Evolutionary conservation across 1,140 invertebrate genomes (phyloP).

Genomic region (Bicyclus anynana): DNA sequence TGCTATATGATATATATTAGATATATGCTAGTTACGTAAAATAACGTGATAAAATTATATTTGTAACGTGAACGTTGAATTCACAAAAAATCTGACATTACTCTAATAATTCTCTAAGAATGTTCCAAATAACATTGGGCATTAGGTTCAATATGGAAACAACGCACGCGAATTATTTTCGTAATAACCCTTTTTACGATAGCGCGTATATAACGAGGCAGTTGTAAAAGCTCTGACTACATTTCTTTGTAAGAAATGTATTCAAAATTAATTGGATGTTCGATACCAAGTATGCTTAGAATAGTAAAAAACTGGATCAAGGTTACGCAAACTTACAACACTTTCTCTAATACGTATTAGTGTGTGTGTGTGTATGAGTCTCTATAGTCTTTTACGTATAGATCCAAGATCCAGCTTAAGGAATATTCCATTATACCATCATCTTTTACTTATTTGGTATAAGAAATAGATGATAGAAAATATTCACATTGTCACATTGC

Average conservation of each 20-base stretch:
- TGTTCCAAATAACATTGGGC: not conserved
- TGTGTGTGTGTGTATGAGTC: too few species aligned
- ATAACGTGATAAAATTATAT: too few species aligned
- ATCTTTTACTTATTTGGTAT: too few species aligned
- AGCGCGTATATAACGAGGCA: not conserved
- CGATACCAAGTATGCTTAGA: not conserved
- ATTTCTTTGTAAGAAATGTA: not conserved
- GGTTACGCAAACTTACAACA: too few species aligned
- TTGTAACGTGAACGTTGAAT: not conserved
- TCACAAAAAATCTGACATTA: not conserved
- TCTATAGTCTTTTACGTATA: too few species aligned
- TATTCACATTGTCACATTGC: too few species aligned
- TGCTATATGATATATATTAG: too few species aligned
- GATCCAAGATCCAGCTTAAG: too few species aligned
- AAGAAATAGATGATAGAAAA: too few species aligned
- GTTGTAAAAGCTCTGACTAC: not conserved
- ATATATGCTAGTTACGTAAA: too few species aligned
- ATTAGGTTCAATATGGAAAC: slow-evolving; percentile 1
- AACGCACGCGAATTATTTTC: not conserved
- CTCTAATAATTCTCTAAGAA: not conserved
- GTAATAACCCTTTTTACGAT: not conserved
- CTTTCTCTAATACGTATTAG: too few species aligned
- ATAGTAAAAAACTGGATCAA: not conserved
- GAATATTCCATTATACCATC: too few species aligned
- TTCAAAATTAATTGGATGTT: not conserved